Conservation (phyloP, 2,797 vertebrate genomes). For the Gadopsis bispinosus region DNA sequence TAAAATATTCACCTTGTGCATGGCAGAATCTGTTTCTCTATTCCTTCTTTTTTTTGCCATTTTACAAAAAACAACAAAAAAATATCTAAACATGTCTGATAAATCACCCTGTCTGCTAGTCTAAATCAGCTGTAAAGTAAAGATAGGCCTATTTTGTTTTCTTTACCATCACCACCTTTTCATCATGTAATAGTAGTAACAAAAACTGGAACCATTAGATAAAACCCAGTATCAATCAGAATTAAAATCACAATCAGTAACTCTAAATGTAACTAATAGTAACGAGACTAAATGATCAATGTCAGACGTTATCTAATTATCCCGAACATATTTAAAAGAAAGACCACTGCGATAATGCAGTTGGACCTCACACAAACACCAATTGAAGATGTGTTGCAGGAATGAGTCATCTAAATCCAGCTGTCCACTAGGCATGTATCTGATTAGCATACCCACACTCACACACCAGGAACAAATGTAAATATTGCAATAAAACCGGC, state of each 20-base stretch:
- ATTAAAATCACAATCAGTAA: conserved; percentile 5
- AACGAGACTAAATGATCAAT: conserved; percentile 29
- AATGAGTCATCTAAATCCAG: conserved; percentile 89
- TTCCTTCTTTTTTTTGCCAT: background rate
- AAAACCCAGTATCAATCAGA: conserved; percentile 4
- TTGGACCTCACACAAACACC: conserved; percentile 81
- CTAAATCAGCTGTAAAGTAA: background rate
- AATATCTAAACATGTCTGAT: background rate
- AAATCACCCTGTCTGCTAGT: background rate
- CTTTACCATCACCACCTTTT: conserved; percentile 6
- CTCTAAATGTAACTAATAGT: background rate
- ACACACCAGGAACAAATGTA: conserved; percentile 85
- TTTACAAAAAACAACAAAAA: background rate
- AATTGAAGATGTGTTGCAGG: conserved; percentile 86
- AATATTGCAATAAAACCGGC: conserved; percentile 87
- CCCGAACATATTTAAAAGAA: conserved; percentile 75
- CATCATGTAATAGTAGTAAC: background rate
- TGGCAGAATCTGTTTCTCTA: background rate
- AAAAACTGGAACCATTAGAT: background rate
- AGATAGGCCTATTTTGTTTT: too few relatives aligned
- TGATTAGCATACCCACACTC: conserved; percentile 86
- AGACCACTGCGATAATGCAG: conserved; percentile 78
- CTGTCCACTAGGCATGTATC: conserved; percentile 87
- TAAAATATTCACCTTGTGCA: background rate
- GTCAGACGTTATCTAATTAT: conserved; percentile 61